Conservation (phyloP, 2,113 vertebrate genomes). For the Tetraodon nigroviridis region DNA sequence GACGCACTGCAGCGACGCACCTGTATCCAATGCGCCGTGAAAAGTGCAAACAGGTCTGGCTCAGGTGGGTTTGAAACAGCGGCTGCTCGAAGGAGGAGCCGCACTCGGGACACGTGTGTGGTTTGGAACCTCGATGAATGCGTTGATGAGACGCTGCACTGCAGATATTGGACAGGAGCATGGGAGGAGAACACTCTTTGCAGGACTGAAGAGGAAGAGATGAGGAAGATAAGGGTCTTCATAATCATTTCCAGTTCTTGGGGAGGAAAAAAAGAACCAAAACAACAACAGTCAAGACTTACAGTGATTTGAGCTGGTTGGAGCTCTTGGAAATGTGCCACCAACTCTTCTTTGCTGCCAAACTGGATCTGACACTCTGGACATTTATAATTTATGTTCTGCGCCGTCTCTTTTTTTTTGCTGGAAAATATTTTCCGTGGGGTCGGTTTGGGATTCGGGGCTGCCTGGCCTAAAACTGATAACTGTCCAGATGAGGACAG, state of each 20-base stretch:
- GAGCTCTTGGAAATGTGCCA: conserved; percentile 85
- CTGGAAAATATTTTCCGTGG: conserved; percentile 55
- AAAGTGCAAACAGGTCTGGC: conserved; percentile 87
- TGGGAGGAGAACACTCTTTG: conserved; percentile 80
- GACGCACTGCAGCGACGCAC: conserved; percentile 50
- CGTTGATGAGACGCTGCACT: conserved; percentile 86
- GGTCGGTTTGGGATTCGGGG: conserved; percentile 12
- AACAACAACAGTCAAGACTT: conserved; percentile 22
- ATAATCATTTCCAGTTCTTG: background rate
- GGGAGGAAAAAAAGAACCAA: background rate
- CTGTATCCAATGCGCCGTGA: conserved; percentile 91
- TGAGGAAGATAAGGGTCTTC: background rate
- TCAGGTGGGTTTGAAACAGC: conserved; percentile 80
- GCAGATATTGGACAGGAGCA: conserved; percentile 90
- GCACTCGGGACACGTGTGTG: conserved; percentile 90
- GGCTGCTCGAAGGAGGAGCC: conserved; percentile 79
- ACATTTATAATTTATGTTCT: conserved; percentile 79
- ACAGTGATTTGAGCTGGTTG: conserved; percentile 60
- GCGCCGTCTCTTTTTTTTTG: conserved; percentile 58
- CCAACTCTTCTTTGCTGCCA: conserved; percentile 81
- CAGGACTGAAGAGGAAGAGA: conserved; percentile 73
- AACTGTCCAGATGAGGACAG: conserved; percentile 40
- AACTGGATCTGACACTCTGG: conserved; percentile 88
- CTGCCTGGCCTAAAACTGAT: conserved; percentile 28
- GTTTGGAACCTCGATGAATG: conserved; percentile 83